Base-by-base conservation (phyloP, 2,888 invertebrate species). In the Crossocerus cetratus region DNA sequence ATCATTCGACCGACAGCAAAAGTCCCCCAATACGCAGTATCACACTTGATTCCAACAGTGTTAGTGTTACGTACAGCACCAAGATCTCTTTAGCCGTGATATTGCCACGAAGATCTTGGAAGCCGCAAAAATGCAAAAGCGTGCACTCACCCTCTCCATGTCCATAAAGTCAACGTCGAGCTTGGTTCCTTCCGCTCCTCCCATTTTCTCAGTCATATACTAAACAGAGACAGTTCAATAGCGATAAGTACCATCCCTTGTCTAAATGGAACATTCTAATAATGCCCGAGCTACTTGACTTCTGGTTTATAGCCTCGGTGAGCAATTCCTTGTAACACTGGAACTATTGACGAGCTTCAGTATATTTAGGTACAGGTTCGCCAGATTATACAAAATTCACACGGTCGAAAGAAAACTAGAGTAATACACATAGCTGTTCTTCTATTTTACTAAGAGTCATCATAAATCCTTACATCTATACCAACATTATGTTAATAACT, bases 171-270 rank as follows among this genome's bases (percentile, higher is more conserved):
- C 99, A 91, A 99, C 95, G 92, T 99, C 99, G 90, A 99, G 94
- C 92, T 99, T 99, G 84, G 99, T 99, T 91, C 99, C 99, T 92
- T 99, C 99, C 83, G 99, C 99, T 91, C 99, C 99, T 80, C 99
- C 99, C 95, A 99, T 99, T 93, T 99, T 99, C 92, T 99, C 99
- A 90, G 98, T 99, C 93, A 99, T 96, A 94, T 98, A 99, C 98
- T 98, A 93, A 72, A 93, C 94, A 88, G 91, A 89, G 86, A 87
- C 80, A 84, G 78, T 70, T 56, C 69, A 65, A 65, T 64, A 49
- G 5, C 49, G 14, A n/a, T 49, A 49, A 49, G 49, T 49, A 2
- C 4, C 49, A 49, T 49, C 49, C n/a, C 16, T 49, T 32, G 32
- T 32, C 32, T 5, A 32, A 32, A 32, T 32, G 32, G 32, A 32